Evolutionary conservation across 2,113 vertebrate species (phyloP).

Genomic region (Apodemus sylvaticus): DNA sequence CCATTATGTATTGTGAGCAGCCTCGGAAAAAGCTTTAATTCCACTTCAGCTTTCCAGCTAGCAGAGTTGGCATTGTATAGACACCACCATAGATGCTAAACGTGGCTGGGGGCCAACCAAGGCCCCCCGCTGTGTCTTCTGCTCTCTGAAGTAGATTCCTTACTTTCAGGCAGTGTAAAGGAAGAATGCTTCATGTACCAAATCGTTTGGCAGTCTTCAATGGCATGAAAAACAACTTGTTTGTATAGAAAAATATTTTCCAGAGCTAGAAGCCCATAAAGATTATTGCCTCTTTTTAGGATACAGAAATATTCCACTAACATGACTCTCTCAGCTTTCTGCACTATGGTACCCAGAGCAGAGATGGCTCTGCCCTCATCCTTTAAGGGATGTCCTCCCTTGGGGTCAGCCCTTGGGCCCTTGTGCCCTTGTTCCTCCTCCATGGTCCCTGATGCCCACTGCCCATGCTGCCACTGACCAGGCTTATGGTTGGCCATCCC

Average conservation of each 20-base stretch:
- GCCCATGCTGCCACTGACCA: not conserved
- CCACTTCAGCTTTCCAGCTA: constrained; percentile 58
- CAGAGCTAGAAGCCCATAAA: constrained; percentile 72
- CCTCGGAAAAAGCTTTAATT: constrained; percentile 49
- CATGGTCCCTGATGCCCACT: not conserved
- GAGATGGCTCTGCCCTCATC: not conserved
- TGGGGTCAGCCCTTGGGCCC: not conserved
- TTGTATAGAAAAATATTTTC: constrained; percentile 79
- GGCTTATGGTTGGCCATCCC: not conserved
- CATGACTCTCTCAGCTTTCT: constrained; percentile 64
- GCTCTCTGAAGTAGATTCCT: constrained; percentile 65
- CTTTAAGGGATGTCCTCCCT: not conserved
- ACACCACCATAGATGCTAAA: constrained; percentile 52
- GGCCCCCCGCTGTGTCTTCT: constrained; percentile 70
- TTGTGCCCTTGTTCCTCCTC: not conserved
- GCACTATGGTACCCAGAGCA: not conserved
- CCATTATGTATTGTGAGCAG: constrained; percentile 64
- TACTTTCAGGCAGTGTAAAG: constrained; percentile 60
- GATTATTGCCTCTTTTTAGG: constrained; percentile 74
- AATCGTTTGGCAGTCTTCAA: constrained; percentile 75
- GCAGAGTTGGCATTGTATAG: constrained; percentile 57
- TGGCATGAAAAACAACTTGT: constrained; percentile 76
- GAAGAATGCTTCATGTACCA: constrained; percentile 77
- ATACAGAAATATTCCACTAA: constrained; percentile 62
- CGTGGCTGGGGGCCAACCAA: constrained; percentile 49